phyloP scores from a whole-genome alignment of 2,113 vertebrate species.

The Archocentrus centrarchus region DNA sequence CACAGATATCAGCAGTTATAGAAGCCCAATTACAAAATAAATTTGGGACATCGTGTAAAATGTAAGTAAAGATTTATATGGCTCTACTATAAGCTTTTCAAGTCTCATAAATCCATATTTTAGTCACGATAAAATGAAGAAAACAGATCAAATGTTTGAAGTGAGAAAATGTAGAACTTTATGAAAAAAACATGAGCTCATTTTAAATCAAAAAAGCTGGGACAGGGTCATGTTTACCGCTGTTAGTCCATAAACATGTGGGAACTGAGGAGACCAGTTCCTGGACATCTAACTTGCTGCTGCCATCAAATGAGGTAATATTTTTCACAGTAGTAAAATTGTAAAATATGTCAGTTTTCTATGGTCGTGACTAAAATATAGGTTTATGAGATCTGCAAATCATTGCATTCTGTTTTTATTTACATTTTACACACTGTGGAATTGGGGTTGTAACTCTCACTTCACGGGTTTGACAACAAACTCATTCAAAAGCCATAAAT shows the following conservation, averaged over 20 bases:
- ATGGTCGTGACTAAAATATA: neutral
- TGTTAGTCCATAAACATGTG: too few relatives aligned
- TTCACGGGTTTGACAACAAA: constrained; percentile 17
- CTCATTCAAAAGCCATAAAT: neutral
- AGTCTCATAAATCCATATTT: neutral
- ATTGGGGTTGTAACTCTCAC: neutral
- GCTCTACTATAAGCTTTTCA: neutral
- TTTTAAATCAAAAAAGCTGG: too few relatives aligned
- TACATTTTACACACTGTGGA: neutral
- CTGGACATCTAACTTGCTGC: too few relatives aligned
- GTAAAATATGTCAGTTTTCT: too few relatives aligned
- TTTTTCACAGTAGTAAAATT: too few relatives aligned
- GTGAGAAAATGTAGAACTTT: neutral
- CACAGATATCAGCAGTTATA: constrained; percentile 6
- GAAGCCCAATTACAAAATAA: neutral
- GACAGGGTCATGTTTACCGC: too few relatives aligned
- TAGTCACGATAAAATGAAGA: neutral
- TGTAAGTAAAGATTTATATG: neutral
- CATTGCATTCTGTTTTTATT: neutral
- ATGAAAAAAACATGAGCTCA: too few relatives aligned
- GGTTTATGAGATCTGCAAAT: neutral
- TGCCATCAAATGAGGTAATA: too few relatives aligned
- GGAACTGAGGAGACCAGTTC: too few relatives aligned
- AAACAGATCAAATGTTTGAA: neutral
- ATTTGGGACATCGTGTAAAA: neutral